Evolutionary conservation across 1,140 invertebrate genomes (phyloP).

Genomic region (Drosophila kohkoa): DNA sequence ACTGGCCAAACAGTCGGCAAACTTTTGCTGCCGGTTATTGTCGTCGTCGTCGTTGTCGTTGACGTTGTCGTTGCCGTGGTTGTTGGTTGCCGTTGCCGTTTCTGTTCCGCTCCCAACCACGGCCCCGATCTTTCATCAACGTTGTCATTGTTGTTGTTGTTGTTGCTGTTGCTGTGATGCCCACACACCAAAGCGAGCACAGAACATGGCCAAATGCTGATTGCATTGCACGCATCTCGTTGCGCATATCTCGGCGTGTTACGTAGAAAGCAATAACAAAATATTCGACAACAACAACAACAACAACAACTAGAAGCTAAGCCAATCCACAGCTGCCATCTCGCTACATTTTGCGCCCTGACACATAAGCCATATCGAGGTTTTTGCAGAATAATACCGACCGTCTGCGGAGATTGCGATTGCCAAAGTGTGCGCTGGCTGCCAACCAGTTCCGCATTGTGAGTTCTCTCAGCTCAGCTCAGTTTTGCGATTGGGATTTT

Average conservation of each 20-base stretch:
- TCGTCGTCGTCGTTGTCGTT: slow-evolving; percentile 22
- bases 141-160: slow-evolving; percentile 15
- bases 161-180: slow-evolving; percentile 34
- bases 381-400: slow-evolving; percentile 41
- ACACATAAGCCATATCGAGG: slow-evolving; percentile 66
- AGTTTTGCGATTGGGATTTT: slow-evolving; percentile 7
- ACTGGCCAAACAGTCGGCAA: slow-evolving; percentile 2
- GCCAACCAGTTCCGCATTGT: slow-evolving; percentile 69
- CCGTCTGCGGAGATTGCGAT: slow-evolving; percentile 60
- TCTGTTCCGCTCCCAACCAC: neutral
- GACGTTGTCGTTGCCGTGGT: slow-evolving; percentile 19
- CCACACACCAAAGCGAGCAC: slow-evolving; percentile 53
- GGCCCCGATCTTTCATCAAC: no score
- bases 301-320: neutral
- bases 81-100: slow-evolving; percentile 20
- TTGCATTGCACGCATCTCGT: slow-evolving; percentile 69
- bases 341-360: slow-evolving; percentile 50
- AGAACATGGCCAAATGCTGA: slow-evolving; percentile 74
- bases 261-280: slow-evolving; percentile 62
- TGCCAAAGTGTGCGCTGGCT: slow-evolving; percentile 34
- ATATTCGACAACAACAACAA: slow-evolving; percentile 10
- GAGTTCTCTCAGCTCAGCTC: neutral
- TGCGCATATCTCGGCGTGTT: slow-evolving; percentile 71
- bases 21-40: slow-evolving; percentile 41
- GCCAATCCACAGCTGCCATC: slow-evolving; percentile 54